Base-by-base conservation (phyloP, 2,113 vertebrate species). In the Protobothrops mucrosquamatus region DNA sequence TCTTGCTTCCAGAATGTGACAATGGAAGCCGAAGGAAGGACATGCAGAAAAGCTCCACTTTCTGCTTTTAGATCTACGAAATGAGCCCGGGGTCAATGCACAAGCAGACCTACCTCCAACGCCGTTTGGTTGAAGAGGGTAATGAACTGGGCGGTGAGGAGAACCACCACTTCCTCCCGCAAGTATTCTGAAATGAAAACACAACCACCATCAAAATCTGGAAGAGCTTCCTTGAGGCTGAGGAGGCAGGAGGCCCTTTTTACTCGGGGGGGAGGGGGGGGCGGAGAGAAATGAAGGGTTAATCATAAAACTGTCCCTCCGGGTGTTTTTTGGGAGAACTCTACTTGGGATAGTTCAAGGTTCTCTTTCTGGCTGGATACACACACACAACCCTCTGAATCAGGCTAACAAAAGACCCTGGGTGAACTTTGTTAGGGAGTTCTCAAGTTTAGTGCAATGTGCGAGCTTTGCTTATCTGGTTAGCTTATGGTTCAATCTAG, bases 111-210 rank as follows among this genome's bases (percentile, higher is more conserved):
- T 87, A 98, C 98, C 97, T 98, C 98, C 57, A 98, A 93, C 0
- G 98, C 98, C 1, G 98, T 98, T 93, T 98, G 98, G 94, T 98
- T 98, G 96, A 98, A 98, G 91, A 98, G 97, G 2, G 97, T 98
- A 93, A 98, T 97, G 93, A 98, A 98, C 95, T 98, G 98, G 94
- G 97, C 98, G 1, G 98, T 97, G 89, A 98, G 96, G 90, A 98
- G 97, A 85, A 98, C 97, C n/a, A 98, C 95, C 93, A 98, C 97
- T 26, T 98, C 98, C 93, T 98, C 98, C 94, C 97, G 97, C 92
- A 98, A 93, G 92, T 98, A 98, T 95, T 98, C 98, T 98, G 92
- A 39, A 93, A 93, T 0, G 89, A 93, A 56, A 94, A 39, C 15
- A 90, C 0, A 51, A 20, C 11, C 26, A 5, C 43, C 52, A 22